These are phyloP conservation scores for Semnornis frantzii DNA, from an alignment of 2,113 vertebrate species.

Conservation along the genomic window DNA sequence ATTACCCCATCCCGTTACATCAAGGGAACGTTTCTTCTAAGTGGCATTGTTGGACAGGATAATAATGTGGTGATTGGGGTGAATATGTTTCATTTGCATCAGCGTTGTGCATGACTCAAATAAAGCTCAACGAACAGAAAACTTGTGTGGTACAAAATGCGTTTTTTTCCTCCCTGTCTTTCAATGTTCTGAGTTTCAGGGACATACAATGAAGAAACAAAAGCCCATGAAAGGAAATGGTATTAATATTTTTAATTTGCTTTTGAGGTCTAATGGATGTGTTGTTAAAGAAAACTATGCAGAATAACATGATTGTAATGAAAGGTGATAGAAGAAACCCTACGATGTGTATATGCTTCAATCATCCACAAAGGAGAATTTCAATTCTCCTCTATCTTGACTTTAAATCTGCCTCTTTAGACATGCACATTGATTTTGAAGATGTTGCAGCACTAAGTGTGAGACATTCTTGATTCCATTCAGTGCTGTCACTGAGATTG, in stretches of 20 bases:
- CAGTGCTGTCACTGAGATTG: conserved; percentile 34
- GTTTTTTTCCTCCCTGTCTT: neutral
- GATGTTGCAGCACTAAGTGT: neutral
- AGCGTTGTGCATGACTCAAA: neutral
- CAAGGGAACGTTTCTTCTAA: neutral
- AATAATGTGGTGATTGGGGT: neutral
- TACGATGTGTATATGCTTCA: neutral
- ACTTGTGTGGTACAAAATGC: neutral
- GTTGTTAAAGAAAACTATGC: too few relatives aligned
- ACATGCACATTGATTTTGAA: conserved; percentile 13
- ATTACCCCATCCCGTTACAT: too few relatives aligned
- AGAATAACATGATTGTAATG: neutral
- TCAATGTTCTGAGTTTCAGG: neutral
- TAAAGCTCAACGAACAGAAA: neutral
- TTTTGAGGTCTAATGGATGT: too few relatives aligned
- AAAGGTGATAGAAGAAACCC: neutral
- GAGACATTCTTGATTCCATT: conserved; percentile 8
- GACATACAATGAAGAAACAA: neutral
- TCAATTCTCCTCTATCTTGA: neutral
- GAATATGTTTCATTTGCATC: neutral
- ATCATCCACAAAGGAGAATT: neutral
- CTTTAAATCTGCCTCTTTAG: neutral
- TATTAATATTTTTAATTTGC: too few relatives aligned
- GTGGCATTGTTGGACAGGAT: neutral
- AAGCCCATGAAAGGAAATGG: neutral